phyloP scores from a whole-genome alignment of 2,797 vertebrate genomes.

The Triplophysa bombifrons region DNA sequence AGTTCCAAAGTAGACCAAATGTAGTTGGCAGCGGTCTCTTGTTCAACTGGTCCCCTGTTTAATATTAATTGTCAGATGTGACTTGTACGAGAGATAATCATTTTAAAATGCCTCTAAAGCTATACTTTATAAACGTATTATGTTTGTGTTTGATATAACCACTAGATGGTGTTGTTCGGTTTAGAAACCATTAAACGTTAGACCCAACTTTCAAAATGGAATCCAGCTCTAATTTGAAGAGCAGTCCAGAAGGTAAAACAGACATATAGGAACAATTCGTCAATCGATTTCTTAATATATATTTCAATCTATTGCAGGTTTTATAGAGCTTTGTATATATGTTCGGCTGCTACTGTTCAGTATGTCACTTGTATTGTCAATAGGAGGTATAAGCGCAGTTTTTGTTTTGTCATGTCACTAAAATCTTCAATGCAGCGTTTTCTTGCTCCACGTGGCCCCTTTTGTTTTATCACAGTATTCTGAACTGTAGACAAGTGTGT shows the following conservation, averaged over 20 bases:
- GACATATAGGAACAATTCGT: no score
- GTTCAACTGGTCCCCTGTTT: no score
- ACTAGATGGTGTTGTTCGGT: not conserved
- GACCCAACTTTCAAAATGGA: constrained; percentile 51
- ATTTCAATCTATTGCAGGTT: not conserved
- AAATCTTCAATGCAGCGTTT: not conserved
- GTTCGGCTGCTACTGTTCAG: not conserved
- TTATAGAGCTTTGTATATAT: not conserved
- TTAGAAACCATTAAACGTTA: constrained; percentile 7
- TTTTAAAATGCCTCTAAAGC: no score
- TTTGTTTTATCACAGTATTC: not conserved
- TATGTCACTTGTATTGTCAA: not conserved
- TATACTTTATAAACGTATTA: no score
- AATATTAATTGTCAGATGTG: no score
- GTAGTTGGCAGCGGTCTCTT: no score
- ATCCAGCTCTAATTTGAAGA: constrained; percentile 28
- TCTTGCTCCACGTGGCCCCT: not conserved
- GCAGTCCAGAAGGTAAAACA: constrained; percentile 44
- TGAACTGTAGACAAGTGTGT: not conserved
- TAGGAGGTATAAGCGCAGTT: not conserved
- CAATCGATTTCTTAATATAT: not conserved
- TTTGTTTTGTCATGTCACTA: not conserved
- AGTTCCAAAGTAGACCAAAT: no score
- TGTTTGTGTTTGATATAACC: not conserved
- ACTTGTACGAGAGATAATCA: no score